Evolutionary conservation across 2,888 invertebrate species (phyloP), one percentile per base, ranked within the genome.

Genomic region (Hesperia comma): DNA sequence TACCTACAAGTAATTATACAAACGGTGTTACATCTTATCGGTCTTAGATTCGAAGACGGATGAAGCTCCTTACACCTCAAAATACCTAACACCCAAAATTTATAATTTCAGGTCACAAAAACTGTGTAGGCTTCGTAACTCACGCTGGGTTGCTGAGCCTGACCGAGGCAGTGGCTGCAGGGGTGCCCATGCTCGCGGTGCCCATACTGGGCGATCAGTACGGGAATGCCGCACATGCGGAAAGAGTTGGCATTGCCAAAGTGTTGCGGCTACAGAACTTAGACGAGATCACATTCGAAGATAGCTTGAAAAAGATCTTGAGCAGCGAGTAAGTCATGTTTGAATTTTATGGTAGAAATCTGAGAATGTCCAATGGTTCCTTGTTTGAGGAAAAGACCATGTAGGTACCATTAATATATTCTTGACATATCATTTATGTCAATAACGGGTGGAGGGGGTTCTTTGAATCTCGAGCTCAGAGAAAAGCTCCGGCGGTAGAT

Each of bases 161-260:
- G 37, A 93, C 90, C 0, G 94, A 94, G 74, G 90, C 93, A 1
- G 90, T 93, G 1, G 86, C 93, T 32, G 88, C 88, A 26, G 94
- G 93, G 0, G 93, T 93, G 14, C 94, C 94, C 0, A 81, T 88
- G 26, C 74, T 94, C 2, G 82, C 92, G n/a, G 85, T 94, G 72
- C 94, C 94, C 2, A 87, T 94, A 61, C 89, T 92, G 57, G 94
- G 94, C 1, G 94, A 94, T 73, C 94, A 94, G 78, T 87, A 87
- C 64, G 83, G 83, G 0, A 85, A 85, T 54, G 85, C 84, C 0
- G 85, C 80, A 6, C 79, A 84, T 40, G 85, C 83, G 10, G 71
- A 73, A 14, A 69, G 69, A 0, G 79, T 77, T 0, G 82, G 81
- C 15, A 70, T 89, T 1, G 93, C 93, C 1, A 81, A 90, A 15